phyloP scores from a whole-genome alignment of 2,888 invertebrate species.

The Mesorhabditis belari region DNA sequence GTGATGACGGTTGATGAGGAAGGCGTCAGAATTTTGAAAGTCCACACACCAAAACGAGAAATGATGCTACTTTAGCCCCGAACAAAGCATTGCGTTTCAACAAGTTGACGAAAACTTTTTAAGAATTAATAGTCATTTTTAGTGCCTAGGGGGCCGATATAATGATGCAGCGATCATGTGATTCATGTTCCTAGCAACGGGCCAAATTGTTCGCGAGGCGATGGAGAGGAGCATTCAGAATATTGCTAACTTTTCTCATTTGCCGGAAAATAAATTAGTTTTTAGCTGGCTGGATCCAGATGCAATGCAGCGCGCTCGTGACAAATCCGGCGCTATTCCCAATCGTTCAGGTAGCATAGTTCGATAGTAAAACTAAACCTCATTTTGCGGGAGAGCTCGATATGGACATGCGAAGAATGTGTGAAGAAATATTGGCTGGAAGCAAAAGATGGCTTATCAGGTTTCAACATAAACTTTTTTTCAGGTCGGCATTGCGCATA shows the following conservation, averaged over 20 bases:
- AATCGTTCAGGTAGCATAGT: conserved; percentile 93
- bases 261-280: background rate
- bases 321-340: conserved; percentile 93
- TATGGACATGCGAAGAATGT: conserved; percentile 69
- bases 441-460: too few relatives aligned
- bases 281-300: conserved; percentile 77
- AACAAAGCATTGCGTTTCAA: conserved; percentile 81
- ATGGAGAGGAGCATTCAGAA: conserved; percentile 66
- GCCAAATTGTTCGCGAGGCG: conserved; percentile 53
- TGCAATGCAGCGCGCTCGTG: too few relatives aligned
- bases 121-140: conserved; percentile 59
- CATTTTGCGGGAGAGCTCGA: conserved; percentile 92
- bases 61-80: conserved; percentile 86
- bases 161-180: conserved; percentile 98
- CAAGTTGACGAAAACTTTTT: conserved; percentile 11
- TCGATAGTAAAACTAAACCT: too few relatives aligned
- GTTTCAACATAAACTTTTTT: too few relatives aligned
- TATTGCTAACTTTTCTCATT: background rate
- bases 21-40: conserved; percentile 87
- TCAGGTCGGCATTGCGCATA: conserved; percentile 80
- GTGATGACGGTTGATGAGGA: conserved; percentile 91
- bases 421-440: conserved; percentile 64
- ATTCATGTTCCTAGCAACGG: conserved; percentile 80
- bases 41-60: conserved; percentile 66
- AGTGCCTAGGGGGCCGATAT: conserved; percentile 92